Evolutionary conservation across 1,140 invertebrate species (phyloP).

Genomic region (fruit fly (Drosophila melanogaster)): Release_6_plus_ISO1_MT NT_033777.3:19240501-19241000

Average conservation of each 20-base stretch:
- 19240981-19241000: conserved; percentile 50
- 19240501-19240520: conserved; percentile 63
- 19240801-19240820: conserved; percentile 88
- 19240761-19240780: conserved; percentile 95
- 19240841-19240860: conserved; percentile 53
- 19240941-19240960: conserved; percentile 75
- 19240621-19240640: conserved; percentile 17
- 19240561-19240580: conserved; percentile 69
- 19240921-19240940: conserved; percentile 64
- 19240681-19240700: conserved; percentile 48
- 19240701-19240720: conserved; percentile 71
- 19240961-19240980: conserved; percentile 68
- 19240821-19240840: conserved; percentile 84
- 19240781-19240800: conserved; percentile 93
- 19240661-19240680: conserved; percentile 49
- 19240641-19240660: conserved; percentile 34
- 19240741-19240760: conserved; percentile 84
- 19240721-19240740: conserved; percentile 20
- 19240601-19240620: conserved; percentile 8
- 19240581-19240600: conserved; percentile 14
- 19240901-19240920: conserved; percentile 66
- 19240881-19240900: background rate
- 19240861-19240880: conserved; percentile 47
- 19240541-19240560: conserved; percentile 67
- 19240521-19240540: conserved; percentile 36